Evolutionary conservation across 2,888 invertebrate species (phyloP), one percentile per base, ranked within the genome.

Genomic region (Notocelia uddmanniana): DNA sequence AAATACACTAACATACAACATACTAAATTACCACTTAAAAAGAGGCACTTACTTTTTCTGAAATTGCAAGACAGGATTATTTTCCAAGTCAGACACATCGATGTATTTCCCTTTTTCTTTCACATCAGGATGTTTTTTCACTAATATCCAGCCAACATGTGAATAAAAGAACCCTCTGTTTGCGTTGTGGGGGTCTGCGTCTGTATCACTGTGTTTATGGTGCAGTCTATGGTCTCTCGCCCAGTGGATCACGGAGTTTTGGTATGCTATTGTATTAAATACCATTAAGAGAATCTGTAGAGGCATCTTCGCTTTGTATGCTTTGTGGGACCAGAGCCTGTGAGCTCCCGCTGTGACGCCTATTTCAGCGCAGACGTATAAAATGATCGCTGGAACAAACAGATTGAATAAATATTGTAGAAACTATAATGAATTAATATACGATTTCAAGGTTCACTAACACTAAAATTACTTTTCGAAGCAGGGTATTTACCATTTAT

Each of bases 131-230:
- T 97, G 97, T 86, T 97, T 97, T 71, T 94, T 94, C 74, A 95
- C 95, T 63, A 97, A 83, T 48, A 97, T 87, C 98, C 97, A 98
- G n/a, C 97, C 97, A 63, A 97, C 93, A 84, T 98, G 97, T 0
- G 97, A 94, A 85, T 96, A 98, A 92, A 97, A 97, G 87, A 98
- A 97, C 3, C 98, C 98, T 62, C 97, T 91, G 10, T 81, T 95
- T 0, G 96, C 95, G 81, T 97, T 97, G 83, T 97, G 96, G 0
- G 97, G 97, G 84, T 87, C 86, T 1, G n/a, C n/a, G n/a, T n/a
- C n/a, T n/a, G n/a, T n/a, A n/a, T n/a, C n/a, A n/a, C n/a, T n/a
- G 81, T 55, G 97, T 81, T 97, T 97, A 88, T 97, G 97, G 81
- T 97, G 96, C n/a, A 96, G 94, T 58, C 96, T 89, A 81, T 95